Evolutionary conservation across 2,797 vertebrate species (phyloP), one percentile per base, ranked within the genome.

Genomic region (Glyptemys insculpta): DNA sequence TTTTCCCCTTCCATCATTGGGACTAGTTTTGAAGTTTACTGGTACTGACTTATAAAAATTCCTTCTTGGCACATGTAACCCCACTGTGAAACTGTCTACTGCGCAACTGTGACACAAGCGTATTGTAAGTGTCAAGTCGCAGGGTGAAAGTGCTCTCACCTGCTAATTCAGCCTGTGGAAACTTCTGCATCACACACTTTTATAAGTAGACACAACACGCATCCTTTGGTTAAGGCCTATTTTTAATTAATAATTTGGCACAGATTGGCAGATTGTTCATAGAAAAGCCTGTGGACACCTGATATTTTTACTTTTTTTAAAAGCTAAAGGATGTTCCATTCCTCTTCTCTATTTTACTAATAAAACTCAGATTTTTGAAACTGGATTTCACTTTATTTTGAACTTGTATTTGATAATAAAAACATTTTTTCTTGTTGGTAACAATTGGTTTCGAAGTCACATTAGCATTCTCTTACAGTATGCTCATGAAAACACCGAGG

Each of bases 31-130:
- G 95, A 97, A 97, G 96, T 97, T 97, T 96, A 95, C 96, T 94
- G 94, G 96, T 97, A 96, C 84, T 8, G 34, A 96, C 94, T 97
- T 96, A 96, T 97, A 96, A 97, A 97, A 96, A 97, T 97, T 97
- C 96, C 94, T 91, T 97, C 94, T 96, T 93, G 95, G 94, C 92
- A 82, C 93, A 89, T 89, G 92, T 96, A 5, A 84, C 76, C 44
- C 8, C 44, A 49, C 41, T 82, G 65, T 52, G n/a, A 37, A 68
- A 94, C 89, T 93, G 92, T 94, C 93, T 96, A 84, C 94, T 79
- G 90, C 81, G 94, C 94, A 97, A 96, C 93, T 96, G 94, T 97
- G 96, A 97, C 95, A 57, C 91, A 93, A 91, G 96, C 82, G 76
- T 94, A 97, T 94, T 4, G 0, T 91, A 92, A 86, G 91, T 94